These are phyloP conservation scores for Phylloscopus whistleri DNA, from an alignment of 2,113 vertebrate species.

Conservation along the genomic window DNA sequence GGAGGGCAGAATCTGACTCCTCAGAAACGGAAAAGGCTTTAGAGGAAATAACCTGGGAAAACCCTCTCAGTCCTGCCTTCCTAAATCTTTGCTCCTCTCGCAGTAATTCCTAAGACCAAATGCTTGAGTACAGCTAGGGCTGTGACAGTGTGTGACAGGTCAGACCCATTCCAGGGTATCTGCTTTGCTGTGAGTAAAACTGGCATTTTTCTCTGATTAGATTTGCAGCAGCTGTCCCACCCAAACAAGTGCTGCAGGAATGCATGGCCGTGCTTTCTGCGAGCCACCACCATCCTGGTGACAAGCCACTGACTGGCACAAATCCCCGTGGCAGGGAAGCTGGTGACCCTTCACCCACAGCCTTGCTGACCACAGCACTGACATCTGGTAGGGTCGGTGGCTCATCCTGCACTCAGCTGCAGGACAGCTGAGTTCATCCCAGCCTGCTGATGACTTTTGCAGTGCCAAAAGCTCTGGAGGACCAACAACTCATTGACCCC, in stretches of 20 bases:
- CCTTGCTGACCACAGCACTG: not conserved
- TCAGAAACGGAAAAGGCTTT: not conserved
- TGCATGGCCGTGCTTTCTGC: rapidly evolving
- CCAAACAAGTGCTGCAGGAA: not conserved
- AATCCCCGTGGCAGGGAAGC: not conserved
- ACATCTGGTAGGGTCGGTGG: not conserved
- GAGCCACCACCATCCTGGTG: rapidly evolving
- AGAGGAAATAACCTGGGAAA: not conserved
- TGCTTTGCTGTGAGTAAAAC: not conserved
- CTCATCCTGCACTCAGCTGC: rapidly evolving
- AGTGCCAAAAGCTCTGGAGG: not conserved
- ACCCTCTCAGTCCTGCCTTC: not conserved
- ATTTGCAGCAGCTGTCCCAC: not conserved
- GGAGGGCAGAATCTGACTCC: not conserved
- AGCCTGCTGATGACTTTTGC: not conserved
- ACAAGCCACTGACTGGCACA: not conserved
- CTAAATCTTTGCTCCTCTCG: not conserved
- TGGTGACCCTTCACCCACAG: rapidly evolving
- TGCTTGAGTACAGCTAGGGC: not conserved
- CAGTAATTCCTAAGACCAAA: not conserved
- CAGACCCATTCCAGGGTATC: not conserved
- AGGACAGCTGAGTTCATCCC: rapidly evolving
- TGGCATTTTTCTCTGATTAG: rapidly evolving
- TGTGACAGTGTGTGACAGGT: not conserved
- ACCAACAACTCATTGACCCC: not conserved